Base-by-base conservation (phyloP, 2,797 vertebrate species). In the Schizothorax lantsangensis region DNA sequence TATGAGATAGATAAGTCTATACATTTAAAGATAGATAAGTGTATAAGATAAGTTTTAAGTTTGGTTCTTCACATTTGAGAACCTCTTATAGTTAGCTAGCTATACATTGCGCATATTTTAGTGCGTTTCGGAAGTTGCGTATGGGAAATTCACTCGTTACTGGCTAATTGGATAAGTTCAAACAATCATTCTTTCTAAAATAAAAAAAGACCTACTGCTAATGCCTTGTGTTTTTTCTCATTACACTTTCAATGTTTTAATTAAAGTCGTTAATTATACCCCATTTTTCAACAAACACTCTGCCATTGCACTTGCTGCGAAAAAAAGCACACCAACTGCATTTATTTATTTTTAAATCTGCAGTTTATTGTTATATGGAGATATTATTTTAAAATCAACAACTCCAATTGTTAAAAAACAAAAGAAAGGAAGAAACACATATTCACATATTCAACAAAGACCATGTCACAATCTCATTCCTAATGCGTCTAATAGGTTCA, bases 301-400 rank as follows among this genome's bases (percentile, higher is more conserved):
- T 69, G 59, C 23, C 8, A 36, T 2, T 54, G 6, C 2, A 7
- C 26, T 57, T 66, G 15, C 30, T 33, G 30, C 0, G 5, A 47
- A 86, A 52, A 52, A 81, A 84, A 21, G 2, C 33, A 54, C 68
- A 75, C 9, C 3, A 40, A n/a, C 11, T 36, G 6, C 15, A 21
- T 64, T 23, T 14, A 6, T 30, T 74, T 79, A 4, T 49, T 91
- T 64, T 89, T 87, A 66, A 84, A 80, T 33, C 5, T 43, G n/a
- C 52, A 59, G 49, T 95, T 96, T 95, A 95, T 95, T 96, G 40
- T 92, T 88, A 92, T 89, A 88, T 90, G 88, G 91, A 91, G 88
- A 90, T 64, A 86, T 83, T n/a, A 64, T 19, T 85, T 90, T 69
- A 72, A 75, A 87, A 88, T 90, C 38, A 89, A 87, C 84, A 85